Base-by-base conservation (phyloP, 2,797 vertebrate genomes). In the Simalia tracyae region DNA sequence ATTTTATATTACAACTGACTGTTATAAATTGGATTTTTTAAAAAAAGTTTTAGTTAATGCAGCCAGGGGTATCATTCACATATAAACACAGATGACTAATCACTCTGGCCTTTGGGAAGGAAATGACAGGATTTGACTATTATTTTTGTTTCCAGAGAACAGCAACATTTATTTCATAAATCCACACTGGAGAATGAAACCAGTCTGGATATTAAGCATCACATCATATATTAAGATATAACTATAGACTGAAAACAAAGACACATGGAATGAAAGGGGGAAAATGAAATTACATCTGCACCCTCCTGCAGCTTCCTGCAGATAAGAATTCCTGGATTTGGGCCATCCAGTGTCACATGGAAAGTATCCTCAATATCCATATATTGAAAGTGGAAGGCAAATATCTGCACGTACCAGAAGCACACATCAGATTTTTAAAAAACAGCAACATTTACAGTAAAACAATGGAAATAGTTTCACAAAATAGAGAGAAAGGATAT, bases 251-350 rank as follows among this genome's bases (percentile, higher is more conserved):
- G 92, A 94, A 94, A 96, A 95, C 94, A 95, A 92, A 92, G 31
- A 91, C 87, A 89, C 93, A 94, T 0, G 31, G 24, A 92, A 50
- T 89, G 89, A 92, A 60, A 90, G 88, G 42, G 26, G 66, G 15
- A 26, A 28, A 14, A 28, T 9, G 91, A 95, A 94, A 93, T 91
- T 90, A 92, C 64, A 95, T 91, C 36, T n/a, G 85, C 95, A 96
- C 95, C 95, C 95, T 94, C 15, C 42, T 14, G 66, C 91, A 0
- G 95, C 93, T 97, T 97, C 96, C 96, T 46, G 86, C 95, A 59
- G 96, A 97, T 96, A 96, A 97, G 93, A 9, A 91, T 61, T 91
- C 68, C 92, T 87, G 56, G 56, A 93, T 42, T 54, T 63, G 89
- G 17, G 68, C 92, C 5, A 86, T 0, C 87, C 89, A 15, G 86